Evolutionary conservation across 2,797 vertebrate species (phyloP).

Genomic region (Pterois miles): DNA sequence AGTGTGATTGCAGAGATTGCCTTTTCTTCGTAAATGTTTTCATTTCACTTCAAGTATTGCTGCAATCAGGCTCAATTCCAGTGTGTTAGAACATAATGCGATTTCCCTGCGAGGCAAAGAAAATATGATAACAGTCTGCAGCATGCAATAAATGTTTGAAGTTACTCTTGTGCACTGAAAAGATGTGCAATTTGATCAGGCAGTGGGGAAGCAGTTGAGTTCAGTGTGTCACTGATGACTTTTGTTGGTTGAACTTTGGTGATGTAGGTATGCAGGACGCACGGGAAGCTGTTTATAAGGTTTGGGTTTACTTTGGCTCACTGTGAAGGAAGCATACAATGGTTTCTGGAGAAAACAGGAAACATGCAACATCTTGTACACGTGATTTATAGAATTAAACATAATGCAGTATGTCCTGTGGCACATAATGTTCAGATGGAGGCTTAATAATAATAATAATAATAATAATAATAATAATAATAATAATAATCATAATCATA

Average conservation of each 20-base stretch:
- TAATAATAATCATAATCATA: no score
- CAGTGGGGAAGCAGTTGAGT: background rate
- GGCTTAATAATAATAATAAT: no score
- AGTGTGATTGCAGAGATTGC: slow-evolving; percentile 44
- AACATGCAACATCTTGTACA: background rate
- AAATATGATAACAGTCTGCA: background rate
- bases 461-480: no score
- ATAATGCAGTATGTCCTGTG: background rate
- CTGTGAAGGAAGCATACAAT: background rate
- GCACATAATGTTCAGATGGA: background rate
- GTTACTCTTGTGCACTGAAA: background rate
- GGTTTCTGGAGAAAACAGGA: background rate
- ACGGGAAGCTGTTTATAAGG: background rate
- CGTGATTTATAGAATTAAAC: background rate
- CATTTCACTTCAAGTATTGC: background rate
- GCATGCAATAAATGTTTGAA: background rate
- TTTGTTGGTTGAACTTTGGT: background rate
- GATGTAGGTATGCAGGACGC: background rate
- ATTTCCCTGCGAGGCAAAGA: background rate
- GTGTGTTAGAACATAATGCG: background rate
- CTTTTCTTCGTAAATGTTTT: background rate
- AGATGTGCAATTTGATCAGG: background rate
- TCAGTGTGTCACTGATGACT: background rate
- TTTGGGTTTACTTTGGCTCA: background rate
- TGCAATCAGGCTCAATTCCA: background rate